Percentiles rank a stretch among this genome's conserved stretches.
These are phyloP conservation scores for Stenodema calcarata DNA, from an alignment of 2,888 invertebrate species.

Conservation along the genomic window DNA sequence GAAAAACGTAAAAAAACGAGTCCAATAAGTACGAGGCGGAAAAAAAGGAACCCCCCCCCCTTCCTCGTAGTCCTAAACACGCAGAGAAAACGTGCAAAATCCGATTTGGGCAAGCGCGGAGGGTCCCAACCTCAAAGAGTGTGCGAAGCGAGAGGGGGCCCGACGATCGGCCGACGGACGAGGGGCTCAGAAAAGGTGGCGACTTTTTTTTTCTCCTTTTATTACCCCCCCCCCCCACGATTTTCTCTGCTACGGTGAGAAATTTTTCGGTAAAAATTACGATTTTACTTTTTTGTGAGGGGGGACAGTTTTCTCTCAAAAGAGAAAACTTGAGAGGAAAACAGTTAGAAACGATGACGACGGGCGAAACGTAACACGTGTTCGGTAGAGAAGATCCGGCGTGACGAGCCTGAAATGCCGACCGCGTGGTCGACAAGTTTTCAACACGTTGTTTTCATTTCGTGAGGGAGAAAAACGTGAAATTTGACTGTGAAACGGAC, in stretches of 20 bases:
- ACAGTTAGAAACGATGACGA: no score
- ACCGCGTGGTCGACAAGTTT: not conserved
- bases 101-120: constrained; percentile 17
- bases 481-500: no score
- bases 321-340: not conserved
- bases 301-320: no score
- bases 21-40: no score
- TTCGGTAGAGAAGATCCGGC: not conserved
- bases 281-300: no score
- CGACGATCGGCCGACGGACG: not conserved
- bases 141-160: constrained; percentile 10
- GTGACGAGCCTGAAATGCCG: not conserved
- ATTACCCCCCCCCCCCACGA: not conserved
- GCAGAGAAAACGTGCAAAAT: constrained; percentile 38
- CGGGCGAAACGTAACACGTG: no score
- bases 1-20: no score
- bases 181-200: constrained; percentile 22
- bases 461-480: no score
- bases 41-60: not conserved
- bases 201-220: no score
- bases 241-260: no score
- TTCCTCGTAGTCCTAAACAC: not conserved
- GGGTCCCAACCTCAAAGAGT: not conserved
- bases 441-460: no score
- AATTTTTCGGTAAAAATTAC: no score